phyloP scores from a whole-genome alignment of 2,113 vertebrate species.

The Urocolius indicus region DNA sequence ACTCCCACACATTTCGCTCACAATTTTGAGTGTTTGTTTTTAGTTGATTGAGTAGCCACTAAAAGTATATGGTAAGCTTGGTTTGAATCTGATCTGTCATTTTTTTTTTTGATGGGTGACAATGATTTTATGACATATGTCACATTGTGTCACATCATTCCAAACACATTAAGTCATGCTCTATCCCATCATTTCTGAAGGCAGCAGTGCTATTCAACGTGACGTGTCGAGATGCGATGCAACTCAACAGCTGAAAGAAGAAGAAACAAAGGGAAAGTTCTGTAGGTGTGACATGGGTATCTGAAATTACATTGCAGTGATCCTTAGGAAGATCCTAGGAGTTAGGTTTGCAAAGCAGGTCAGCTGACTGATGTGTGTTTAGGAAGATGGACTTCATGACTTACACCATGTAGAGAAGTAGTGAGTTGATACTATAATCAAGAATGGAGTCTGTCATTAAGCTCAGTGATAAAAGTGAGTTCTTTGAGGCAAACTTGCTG shows the following conservation, averaged over 20 bases:
- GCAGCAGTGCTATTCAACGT: constrained; percentile 22
- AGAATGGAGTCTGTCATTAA: neutral
- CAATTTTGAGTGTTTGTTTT: constrained; percentile 2
- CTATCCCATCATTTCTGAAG: constrained; percentile 33
- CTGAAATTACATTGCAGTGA: neutral
- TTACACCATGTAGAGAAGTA: neutral
- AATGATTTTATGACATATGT: constrained; percentile 64
- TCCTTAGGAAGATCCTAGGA: neutral
- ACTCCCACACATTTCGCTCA: constrained; percentile 12
- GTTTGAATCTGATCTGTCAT: constrained; percentile 55
- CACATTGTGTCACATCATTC: constrained; percentile 43
- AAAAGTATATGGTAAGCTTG: constrained; percentile 32
- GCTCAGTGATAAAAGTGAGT: neutral
- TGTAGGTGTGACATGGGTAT: neutral
- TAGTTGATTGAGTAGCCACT: constrained; percentile 48
- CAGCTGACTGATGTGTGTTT: neutral
- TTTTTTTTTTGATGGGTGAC: constrained; percentile 46
- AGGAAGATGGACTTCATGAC: neutral
- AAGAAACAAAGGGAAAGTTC: neutral
- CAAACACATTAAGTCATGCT: constrained; percentile 32
- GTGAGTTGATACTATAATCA: neutral
- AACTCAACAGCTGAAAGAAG: constrained; percentile 1
- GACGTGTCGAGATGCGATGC: neutral
- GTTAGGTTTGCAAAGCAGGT: neutral
- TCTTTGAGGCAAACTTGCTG: neutral